Base-by-base conservation (phyloP, 37 sponge, comb jelly and placozoan genomes). In the Chondrilla cf. caribensis region DNA sequence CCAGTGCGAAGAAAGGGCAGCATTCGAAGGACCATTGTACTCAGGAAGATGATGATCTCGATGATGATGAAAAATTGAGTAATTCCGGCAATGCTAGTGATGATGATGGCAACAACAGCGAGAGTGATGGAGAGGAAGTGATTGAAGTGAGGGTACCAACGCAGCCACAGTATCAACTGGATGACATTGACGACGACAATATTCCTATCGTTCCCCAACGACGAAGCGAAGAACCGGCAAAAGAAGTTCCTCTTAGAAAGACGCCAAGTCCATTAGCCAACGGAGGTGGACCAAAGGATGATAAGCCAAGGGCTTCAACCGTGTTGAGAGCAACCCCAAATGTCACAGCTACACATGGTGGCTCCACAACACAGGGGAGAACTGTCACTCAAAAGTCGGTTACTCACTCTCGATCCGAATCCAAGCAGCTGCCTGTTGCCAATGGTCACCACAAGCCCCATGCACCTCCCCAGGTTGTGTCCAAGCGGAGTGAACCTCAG, bases 121-220 rank as follows among this genome's bases (percentile, higher is more conserved):
- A 73, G 42, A 67, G 68, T 28, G 76, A 73, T 3, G 76, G 44
- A 38, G 76, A 73, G 11, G 76, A 73, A 22, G 41, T 73, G 2
- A 25, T 73, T 1, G 44, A 73, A 43, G 44, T 42, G 44, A n/a
- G 24, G 76, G 40, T 73, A 19, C 44, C 76, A 73, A 42, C 44
- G 18, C 41, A 73, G 19, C 76, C 76, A n/a, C 76, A 38, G 14
- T 73, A 73, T 43, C 11, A 38, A 1, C 25, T 73, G 17, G 76
- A 73, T 31, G 38, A 35, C 38, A 70, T 70, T 31, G 43, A 40
- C 18, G 76, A 5, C n/a, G 71, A 70, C 28, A 38, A 37, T n/a
- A 6, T 39, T 4, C 25, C 64, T n/a, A 29, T 29, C 29, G 8
- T 7, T 7, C 25, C 5, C 6, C 64, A 9, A 19, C 29, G 6